These are phyloP conservation scores for Tipula lateralis DNA, from an alignment of 2,888 invertebrate species.

Conservation along the genomic window DNA sequence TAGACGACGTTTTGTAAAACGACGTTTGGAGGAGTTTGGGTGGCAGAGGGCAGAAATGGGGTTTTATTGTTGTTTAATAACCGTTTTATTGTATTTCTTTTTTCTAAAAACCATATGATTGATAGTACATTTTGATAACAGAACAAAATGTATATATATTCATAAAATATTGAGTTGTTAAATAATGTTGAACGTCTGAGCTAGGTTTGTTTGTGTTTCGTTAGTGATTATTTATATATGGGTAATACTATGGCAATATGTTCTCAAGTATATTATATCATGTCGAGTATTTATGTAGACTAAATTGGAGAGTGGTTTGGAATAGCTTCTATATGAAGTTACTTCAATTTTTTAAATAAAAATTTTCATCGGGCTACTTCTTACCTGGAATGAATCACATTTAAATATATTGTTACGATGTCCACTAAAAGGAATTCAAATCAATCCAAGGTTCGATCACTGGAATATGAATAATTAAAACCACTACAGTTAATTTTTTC, in stretches of 20 bases:
- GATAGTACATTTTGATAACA: background rate
- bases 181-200: constrained; percentile 1
- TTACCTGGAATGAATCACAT: too few relatives aligned
- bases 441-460: too few relatives aligned
- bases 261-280: background rate
- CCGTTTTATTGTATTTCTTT: background rate
- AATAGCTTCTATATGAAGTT: too few relatives aligned
- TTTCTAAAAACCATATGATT: background rate
- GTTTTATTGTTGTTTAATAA: constrained; percentile 19
- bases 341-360: too few relatives aligned
- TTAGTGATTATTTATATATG: background rate
- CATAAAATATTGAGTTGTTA: constrained; percentile 24
- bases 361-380: too few relatives aligned
- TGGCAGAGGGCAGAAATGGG: background rate
- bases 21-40: background rate
- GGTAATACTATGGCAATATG: background rate
- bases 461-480: too few relatives aligned
- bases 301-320: too few relatives aligned
- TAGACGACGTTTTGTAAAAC: background rate
- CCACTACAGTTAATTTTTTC: too few relatives aligned
- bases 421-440: too few relatives aligned
- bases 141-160: background rate
- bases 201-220: background rate
- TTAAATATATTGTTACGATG: too few relatives aligned
- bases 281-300: too few relatives aligned